Evolutionary conservation across 2,888 invertebrate genomes (phyloP).

Genomic region (Hirtodrosophila trivittata): DNA sequence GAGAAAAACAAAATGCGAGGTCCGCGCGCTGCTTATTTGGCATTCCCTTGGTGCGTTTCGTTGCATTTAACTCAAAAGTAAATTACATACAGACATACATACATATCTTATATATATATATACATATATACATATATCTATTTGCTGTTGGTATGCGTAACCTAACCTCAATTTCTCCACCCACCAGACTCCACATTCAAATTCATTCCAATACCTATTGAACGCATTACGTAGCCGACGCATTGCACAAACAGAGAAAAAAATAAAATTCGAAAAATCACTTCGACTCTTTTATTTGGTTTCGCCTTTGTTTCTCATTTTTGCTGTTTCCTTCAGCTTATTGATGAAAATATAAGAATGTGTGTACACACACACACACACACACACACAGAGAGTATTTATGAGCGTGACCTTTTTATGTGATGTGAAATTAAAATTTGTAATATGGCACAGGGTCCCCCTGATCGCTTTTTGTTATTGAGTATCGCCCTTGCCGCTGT

Average conservation of each 20-base stretch:
- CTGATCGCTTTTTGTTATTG: slow-evolving; percentile 17
- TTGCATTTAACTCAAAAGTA: slow-evolving; percentile 4
- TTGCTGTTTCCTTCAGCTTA: slow-evolving; percentile 33
- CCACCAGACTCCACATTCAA: too few relatives aligned
- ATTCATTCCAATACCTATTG: slow-evolving; percentile 1
- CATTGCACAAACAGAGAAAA: slow-evolving; percentile 4
- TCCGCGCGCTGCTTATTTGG: slow-evolving; percentile 23
- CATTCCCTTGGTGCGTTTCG: slow-evolving; percentile 50
- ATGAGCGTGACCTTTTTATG: slow-evolving; percentile 67
- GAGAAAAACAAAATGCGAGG: slow-evolving; percentile 28
- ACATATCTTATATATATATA: background rate
- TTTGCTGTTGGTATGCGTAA: background rate
- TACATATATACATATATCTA: background rate
- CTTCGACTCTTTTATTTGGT: slow-evolving; percentile 3
- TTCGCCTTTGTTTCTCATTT: slow-evolving; percentile 21
- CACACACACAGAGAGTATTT: slow-evolving; percentile 9
- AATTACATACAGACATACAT: slow-evolving; percentile 16
- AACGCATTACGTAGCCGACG: slow-evolving; percentile 28
- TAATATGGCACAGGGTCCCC: slow-evolving; percentile 71
- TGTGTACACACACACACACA: background rate
- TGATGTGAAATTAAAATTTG: slow-evolving; percentile 68
- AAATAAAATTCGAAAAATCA: slow-evolving; percentile 1
- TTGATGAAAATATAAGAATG: slow-evolving; percentile 50
- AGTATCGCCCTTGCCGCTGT: slow-evolving; percentile 12
- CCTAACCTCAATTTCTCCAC: slow-evolving; percentile 2